A percentile compares a stretch with the other conserved stretches of the same genome.
These are phyloP conservation scores for Caenorhabditis uteleia DNA, from an alignment of 2,888 invertebrate genomes.

Conservation along the genomic window DNA sequence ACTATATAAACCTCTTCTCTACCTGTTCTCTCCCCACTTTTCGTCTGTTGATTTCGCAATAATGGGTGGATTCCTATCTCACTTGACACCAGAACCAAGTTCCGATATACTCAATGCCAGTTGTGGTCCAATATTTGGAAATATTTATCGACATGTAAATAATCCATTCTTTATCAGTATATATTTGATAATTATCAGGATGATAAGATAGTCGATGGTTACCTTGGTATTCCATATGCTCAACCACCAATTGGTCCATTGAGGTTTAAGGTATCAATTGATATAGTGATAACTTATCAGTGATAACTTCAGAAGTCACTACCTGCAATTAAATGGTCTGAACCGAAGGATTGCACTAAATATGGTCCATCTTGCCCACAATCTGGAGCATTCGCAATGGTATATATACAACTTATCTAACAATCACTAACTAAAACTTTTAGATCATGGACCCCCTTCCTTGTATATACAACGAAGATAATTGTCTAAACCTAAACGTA, in stretches of 20 bases:
- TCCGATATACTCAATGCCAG: background rate
- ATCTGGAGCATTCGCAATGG: slow-evolving; percentile 7
- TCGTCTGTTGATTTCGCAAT: too few species aligned
- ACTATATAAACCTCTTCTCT: too few species aligned
- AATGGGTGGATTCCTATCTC: slow-evolving; percentile 1
- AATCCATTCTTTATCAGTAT: too few species aligned
- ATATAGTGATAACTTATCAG: too few species aligned
- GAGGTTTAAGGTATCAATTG: slow-evolving; percentile 26
- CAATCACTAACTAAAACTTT: too few species aligned
- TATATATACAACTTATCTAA: too few species aligned
- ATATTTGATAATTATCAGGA: background rate
- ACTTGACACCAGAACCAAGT: background rate
- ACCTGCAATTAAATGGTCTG: slow-evolving; percentile 35
- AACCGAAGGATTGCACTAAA: slow-evolving; percentile 36
- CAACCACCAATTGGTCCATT: slow-evolving; percentile 14
- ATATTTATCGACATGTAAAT: background rate
- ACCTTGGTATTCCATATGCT: slow-evolving; percentile 18
- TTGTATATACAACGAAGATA: slow-evolving; percentile 15
- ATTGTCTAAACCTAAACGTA: slow-evolving; percentile 45
- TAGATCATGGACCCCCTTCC: too few species aligned
- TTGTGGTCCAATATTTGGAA: background rate
- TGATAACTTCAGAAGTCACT: slow-evolving; percentile 49
- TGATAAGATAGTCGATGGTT: slow-evolving; percentile 13
- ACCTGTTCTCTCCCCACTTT: too few species aligned
- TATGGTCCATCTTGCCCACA: slow-evolving; percentile 51